These are phyloP conservation scores for Cebus imitator DNA, from an alignment of 2,113 vertebrate genomes.

Conservation along the genomic window DNA sequence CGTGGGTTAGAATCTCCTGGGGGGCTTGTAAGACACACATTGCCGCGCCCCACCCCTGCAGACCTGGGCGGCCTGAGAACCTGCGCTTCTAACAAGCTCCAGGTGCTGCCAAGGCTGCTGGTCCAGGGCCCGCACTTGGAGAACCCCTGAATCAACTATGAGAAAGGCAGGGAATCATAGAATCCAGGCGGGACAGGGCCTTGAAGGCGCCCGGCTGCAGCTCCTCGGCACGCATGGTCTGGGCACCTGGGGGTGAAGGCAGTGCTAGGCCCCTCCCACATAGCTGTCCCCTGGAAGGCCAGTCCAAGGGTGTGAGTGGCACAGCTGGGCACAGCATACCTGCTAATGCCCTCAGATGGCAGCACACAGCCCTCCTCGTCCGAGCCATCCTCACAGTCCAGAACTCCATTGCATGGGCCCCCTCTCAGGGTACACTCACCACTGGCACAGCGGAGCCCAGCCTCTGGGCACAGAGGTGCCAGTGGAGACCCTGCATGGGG, in stretches of 20 bases:
- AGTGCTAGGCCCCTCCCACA: not conserved
- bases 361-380: conserved; percentile 85
- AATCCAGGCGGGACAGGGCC: accelerated
- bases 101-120: not conserved
- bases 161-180: not conserved
- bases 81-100: not conserved
- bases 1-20: accelerated
- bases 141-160: not conserved
- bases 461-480: not conserved
- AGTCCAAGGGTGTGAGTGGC: not conserved
- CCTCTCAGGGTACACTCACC: conserved; percentile 58
- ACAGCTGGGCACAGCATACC: not conserved
- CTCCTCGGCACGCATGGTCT: accelerated
- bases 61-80: not conserved
- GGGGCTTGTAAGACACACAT: not conserved
- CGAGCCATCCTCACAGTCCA: conserved; percentile 84
- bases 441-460: conserved; percentile 42
- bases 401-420: conserved; percentile 81
- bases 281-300: not conserved
- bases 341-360: not conserved
- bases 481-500: not conserved
- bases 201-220: accelerated
- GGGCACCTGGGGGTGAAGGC: not conserved
- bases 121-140: not conserved
- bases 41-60: accelerated